Evolutionary conservation across 2,888 invertebrate species (phyloP), one percentile per base, ranked within the genome.

Genomic region (Ametastegia equiseti): DNA sequence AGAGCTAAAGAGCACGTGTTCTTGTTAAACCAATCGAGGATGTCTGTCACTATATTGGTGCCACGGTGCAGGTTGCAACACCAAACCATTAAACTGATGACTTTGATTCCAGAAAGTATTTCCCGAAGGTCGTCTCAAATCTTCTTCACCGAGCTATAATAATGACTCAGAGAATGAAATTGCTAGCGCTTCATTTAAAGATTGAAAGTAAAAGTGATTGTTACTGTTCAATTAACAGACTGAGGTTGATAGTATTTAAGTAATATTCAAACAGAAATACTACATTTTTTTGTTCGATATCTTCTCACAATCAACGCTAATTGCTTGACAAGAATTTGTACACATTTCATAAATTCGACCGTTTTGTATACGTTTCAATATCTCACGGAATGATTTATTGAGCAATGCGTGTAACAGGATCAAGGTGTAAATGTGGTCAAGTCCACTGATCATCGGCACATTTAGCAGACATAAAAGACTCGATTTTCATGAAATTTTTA

Each of bases 61-160:
- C 54, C 75, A 75, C 75, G 36, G 33, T 15, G n/a, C n/a, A n/a
- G 11, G 13, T 75, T 75, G 75, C 75, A n/a, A 54, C 54, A 75
- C 6, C 45, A 19, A 39, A 42, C 6, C 33, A 54, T 54, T n/a
- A 75, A 36, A 75, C 30, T 50, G 36, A 54, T 36, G 50, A 75
- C 42, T 75, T 75, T 36, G 50, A 50, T 36, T 19, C 33, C 33
- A 75, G 54, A 3, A 54, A 75, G 19, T 36, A n/a, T 19, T 45
- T 5, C 15, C 13, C 36, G 75, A 54, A 75, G 75, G 75, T 75
- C 75, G 75, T 75, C 36, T 33, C 2, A 27, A 23, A 54, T 75
- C 9, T 75, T 23, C 30, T n/a, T 45, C 13, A 23, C 45, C 15
- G 45, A 30, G 27, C 27, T 27, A 23, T 30, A 71, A 27, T 27